A percentile compares a stretch with the other conserved stretches of the same genome.
These are phyloP conservation scores for Suncus etruscus DNA, from an alignment of 2,113 vertebrate species.

Conservation along the genomic window DNA sequence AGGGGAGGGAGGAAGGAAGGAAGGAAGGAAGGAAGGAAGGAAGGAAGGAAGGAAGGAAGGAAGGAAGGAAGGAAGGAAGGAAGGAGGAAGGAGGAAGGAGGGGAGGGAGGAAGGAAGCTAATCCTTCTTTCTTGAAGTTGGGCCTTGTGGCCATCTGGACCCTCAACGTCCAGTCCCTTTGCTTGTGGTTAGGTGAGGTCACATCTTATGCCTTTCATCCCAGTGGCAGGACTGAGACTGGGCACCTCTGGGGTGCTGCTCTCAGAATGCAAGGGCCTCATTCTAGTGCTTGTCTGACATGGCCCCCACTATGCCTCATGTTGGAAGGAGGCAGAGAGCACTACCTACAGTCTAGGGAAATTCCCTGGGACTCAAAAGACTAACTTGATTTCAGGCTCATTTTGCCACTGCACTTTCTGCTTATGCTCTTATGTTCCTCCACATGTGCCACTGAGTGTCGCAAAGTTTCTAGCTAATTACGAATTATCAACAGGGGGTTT, in stretches of 20 bases:
- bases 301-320: background rate
- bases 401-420: background rate
- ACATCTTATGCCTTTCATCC: background rate
- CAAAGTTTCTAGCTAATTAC: background rate
- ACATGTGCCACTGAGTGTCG: background rate
- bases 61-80: no score
- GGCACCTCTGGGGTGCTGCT: background rate
- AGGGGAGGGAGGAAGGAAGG: no score
- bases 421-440: background rate
- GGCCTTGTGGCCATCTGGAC: accelerated
- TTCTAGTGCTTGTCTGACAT: background rate
- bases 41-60: no score
- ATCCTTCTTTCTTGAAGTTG: background rate
- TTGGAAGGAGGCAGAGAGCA: background rate
- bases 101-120: no score
- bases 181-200: background rate
- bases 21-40: no score
- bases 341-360: no score
- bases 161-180: background rate
- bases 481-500: background rate
- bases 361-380: background rate
- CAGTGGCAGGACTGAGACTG: accelerated
- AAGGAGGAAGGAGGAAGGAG: no score
- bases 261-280: no score
- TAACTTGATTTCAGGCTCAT: background rate